A percentile compares a stretch with the other conserved stretches of the same genome.
phyloP scores from a whole-genome alignment of 53 echinoderm and acorn worm genomes.

The Echinarachnius parma region DNA sequence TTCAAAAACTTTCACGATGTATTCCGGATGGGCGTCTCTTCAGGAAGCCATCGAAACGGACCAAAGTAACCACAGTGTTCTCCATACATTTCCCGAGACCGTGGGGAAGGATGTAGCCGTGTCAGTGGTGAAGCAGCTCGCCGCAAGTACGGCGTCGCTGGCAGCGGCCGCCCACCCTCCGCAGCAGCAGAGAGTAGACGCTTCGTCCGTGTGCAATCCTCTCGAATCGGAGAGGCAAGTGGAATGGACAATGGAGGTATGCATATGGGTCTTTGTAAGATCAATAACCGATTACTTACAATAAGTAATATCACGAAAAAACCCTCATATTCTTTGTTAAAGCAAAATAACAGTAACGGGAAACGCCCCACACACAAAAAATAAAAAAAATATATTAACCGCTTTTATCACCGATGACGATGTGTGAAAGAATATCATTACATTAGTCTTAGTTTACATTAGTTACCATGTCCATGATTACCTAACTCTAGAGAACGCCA shows the following conservation, averaged over 20 bases:
- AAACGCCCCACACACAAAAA: too few relatives aligned
- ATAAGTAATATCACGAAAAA: too few relatives aligned
- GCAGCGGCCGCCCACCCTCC: conserved; percentile 50
- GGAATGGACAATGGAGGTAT: conserved; percentile 98
- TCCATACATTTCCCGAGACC: conserved; percentile 75
- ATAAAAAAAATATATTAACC: too few relatives aligned
- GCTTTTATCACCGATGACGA: too few relatives aligned
- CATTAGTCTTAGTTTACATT: too few relatives aligned
- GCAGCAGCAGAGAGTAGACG: conserved; percentile 30
- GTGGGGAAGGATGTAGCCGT: conserved; percentile 94
- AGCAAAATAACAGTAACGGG: too few relatives aligned
- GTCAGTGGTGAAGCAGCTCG: conserved; percentile 87
- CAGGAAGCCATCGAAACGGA: conserved; percentile 80
- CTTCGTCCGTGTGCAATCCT: conserved; percentile 31
- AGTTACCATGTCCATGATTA: too few relatives aligned
- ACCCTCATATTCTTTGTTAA: too few relatives aligned
- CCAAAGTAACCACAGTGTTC: conserved; percentile 79
- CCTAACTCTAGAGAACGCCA: too few relatives aligned
- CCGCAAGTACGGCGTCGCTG: conserved; percentile 60
- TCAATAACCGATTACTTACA: too few relatives aligned
- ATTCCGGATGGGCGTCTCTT: conserved; percentile 96
- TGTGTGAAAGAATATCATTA: too few relatives aligned
- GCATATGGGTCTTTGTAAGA: too few relatives aligned
- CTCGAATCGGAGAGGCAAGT: conserved; percentile 91
- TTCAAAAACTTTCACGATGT: conserved; percentile 49